Conservation (phyloP, 2,113 vertebrate genomes). For the Pachycephala philippinensis region DNA sequence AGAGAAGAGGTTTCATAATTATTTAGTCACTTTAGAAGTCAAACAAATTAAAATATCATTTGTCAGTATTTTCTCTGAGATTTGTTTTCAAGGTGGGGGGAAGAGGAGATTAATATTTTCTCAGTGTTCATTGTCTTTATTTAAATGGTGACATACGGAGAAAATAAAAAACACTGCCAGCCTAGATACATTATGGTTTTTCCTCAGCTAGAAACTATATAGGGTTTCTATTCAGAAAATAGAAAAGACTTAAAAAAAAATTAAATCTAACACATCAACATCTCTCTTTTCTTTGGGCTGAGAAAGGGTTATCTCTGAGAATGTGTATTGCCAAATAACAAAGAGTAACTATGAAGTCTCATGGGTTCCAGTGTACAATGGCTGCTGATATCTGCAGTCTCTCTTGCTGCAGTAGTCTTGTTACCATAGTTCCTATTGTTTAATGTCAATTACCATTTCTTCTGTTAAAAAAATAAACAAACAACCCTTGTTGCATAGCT, state of each 20-base stretch:
- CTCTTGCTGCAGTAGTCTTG: not conserved
- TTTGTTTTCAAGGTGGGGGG: conserved; percentile 20
- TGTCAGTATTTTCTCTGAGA: conserved; percentile 58
- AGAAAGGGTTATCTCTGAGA: not conserved
- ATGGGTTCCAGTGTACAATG: not conserved
- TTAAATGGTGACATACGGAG: conserved; percentile 18
- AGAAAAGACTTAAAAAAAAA: not conserved
- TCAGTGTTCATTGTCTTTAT: conserved; percentile 40
- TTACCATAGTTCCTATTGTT: not conserved
- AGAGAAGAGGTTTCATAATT: conserved; percentile 68
- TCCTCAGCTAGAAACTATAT: not conserved
- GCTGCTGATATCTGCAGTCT: not conserved
- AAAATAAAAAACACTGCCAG: not conserved
- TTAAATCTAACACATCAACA: not conserved
- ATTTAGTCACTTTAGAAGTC: conserved; percentile 67
- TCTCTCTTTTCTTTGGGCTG: not conserved
- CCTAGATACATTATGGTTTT: not conserved
- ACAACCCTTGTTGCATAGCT: not conserved
- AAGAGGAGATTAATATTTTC: conserved; percentile 35
- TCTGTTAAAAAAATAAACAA: not conserved
- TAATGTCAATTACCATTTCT: not conserved
- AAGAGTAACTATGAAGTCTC: not conserved
- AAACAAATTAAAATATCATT: conserved; percentile 72
- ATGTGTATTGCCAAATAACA: not conserved
- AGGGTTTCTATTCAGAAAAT: not conserved